These are phyloP conservation scores for Syngnathus rostellatus DNA, from an alignment of 2,797 vertebrate species.

Conservation along the genomic window DNA sequence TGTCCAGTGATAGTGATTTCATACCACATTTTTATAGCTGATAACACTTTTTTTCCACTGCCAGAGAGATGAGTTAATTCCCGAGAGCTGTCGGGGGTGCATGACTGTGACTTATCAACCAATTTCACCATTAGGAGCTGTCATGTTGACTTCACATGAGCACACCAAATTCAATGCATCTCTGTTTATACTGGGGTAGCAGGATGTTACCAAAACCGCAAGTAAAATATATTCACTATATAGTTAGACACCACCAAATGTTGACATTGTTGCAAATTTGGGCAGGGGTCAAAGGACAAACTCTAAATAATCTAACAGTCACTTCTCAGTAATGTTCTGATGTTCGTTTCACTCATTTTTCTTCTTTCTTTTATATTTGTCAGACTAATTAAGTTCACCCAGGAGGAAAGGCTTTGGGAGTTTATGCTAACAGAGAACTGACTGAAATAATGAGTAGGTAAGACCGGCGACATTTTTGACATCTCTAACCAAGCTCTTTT, in stretches of 20 bases:
- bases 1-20: background rate
- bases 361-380: background rate
- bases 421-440: background rate
- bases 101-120: background rate
- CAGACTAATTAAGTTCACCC: background rate
- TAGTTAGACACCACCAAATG: background rate
- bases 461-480: background rate
- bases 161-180: background rate
- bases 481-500: background rate
- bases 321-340: too few relatives aligned
- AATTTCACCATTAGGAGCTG: slow-evolving; percentile 24
- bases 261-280: background rate
- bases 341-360: background rate
- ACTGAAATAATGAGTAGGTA: background rate
- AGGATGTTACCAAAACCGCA: background rate
- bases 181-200: background rate
- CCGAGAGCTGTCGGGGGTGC: slow-evolving; percentile 17
- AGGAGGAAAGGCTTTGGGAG: too few relatives aligned
- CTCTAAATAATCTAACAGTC: background rate
- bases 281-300: background rate
- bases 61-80: slow-evolving; percentile 19
- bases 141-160: slow-evolving; percentile 28
- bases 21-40: background rate
- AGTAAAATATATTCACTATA: background rate
- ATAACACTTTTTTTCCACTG: background rate